Base-by-base conservation (phyloP, 2,113 vertebrate genomes). In the Sitta europaea region DNA sequence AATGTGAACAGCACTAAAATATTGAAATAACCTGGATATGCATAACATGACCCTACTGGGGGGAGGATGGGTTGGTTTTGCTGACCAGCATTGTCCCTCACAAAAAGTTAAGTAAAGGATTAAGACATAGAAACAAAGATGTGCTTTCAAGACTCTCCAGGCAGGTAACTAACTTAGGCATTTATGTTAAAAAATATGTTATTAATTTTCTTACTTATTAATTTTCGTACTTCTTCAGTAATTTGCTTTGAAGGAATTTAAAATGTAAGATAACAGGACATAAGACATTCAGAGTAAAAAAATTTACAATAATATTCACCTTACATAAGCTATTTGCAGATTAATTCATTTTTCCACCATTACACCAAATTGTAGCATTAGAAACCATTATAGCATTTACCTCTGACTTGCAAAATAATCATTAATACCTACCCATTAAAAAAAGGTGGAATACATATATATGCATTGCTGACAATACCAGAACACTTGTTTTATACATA, bases 31-130 rank as follows among this genome's bases (percentile, higher is more conserved):
- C 8, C 15, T 36, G 6, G 2, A 8, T 35, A 43, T 45, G 13
- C 20, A 47, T 25, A 61, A 76, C 8, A 50, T 17, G 16, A 79
- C 23, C 13, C 20, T 55, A 3, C 0, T 6, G 6, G 4, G 7
- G 3, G 7, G 1, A 47, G 1, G 2, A 14, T 3, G 4, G 17
- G 7, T 8, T 21, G 33, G 12, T 38, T 71, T 51, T 47, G 11
- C 29, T 40, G 45, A 45, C 12, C 20, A 68, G 31, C 17, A 65
- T 6, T 10, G 27, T 51, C 8, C 31, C 8, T 51, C 48, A 75
- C 3, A 59, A 82, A 73, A 70, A 47, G 31, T 36, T 35, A 61
- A 86, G 33, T 16, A 35, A 61, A 31, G 12, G 40, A 42, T 38
- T 19, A 72, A 12, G 15, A 73, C 14, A 50, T 1, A 70, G 31